Base-by-base conservation (phyloP, 2,797 vertebrate species). In the Poecilia velifera region DNA sequence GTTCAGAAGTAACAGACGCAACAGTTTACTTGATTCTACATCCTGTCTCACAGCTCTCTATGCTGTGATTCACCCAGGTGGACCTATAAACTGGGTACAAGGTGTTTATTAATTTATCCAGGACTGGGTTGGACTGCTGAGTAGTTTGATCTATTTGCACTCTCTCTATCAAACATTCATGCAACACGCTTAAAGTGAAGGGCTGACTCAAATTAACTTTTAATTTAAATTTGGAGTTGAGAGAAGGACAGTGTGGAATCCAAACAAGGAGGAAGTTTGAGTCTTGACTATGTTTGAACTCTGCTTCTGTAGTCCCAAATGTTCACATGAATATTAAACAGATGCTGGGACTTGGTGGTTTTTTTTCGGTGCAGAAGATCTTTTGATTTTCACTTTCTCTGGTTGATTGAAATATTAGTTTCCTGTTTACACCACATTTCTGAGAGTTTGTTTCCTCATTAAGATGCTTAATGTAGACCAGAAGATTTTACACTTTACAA, bases 141-240 rank as follows among this genome's bases (percentile, higher is more conserved):
- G 71, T 57, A 76, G 76, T 80, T 73, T 57, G 59, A 82, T 80
- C 79, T 76, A 47, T 76, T 71, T 68, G 39, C 82, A 82, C 55
- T 55, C 28, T 55, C 28, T 70, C 70, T 57, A 76, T 82, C 71
- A 82, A 81, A 83, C 53, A 79, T 81, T 77, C 74, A 83, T 72
- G 46, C 45, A 36, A 74, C 76, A 51, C n/a, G 31, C 79, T 75
- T 74, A 47, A 74, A 43, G 77, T 76, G 28, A 70, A 68, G 39
- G 46, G 4, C 64, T 53, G 51, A 62, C 62, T 79, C 70, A 76
- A 75, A 72, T 70, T 25, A 84, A 76, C 41, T 71, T 80, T 74
- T 28, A 77, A 76, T 57, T 66, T 55, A 76, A 84, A 77, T 43
- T 55, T 49, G 14, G 64, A 68, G 53, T 73, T 77, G 6, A 78